Evolutionary conservation across 2,888 invertebrate genomes (phyloP).

Genomic region (Lottia scabra): DNA sequence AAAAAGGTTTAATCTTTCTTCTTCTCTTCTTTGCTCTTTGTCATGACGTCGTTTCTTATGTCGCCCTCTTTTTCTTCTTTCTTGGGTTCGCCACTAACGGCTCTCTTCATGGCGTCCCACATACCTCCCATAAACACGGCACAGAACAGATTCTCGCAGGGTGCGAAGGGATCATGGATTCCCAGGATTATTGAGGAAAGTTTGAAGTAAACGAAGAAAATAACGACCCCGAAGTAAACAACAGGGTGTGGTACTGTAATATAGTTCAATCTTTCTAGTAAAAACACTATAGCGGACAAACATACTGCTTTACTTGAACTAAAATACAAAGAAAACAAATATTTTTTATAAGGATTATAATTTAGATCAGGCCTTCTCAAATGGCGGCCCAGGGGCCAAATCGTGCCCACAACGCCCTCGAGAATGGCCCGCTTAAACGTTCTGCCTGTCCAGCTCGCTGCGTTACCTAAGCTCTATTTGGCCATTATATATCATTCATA

Average conservation of each 20-base stretch:
- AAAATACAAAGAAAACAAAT: constrained; percentile 69
- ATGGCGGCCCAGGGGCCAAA: no score
- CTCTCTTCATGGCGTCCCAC: constrained; percentile 95
- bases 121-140: constrained; percentile 91
- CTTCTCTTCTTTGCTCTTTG: constrained; percentile 60
- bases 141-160: constrained; percentile 98
- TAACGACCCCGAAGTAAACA: constrained; percentile 96
- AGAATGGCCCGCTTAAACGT: no score
- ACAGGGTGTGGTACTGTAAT: constrained; percentile 97
- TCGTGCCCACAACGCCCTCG: no score
- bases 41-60: constrained; percentile 44
- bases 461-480: no score
- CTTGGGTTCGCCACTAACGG: constrained; percentile 75
- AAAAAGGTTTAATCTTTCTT: constrained; percentile 51
- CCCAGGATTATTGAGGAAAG: constrained; percentile 94
- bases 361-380: no score
- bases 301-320: constrained; percentile 97
- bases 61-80: constrained; percentile 49
- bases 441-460: no score
- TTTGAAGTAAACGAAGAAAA: constrained; percentile 97
- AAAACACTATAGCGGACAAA: constrained; percentile 94
- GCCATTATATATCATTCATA: no score
- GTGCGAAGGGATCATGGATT: constrained; percentile 98
- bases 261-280: constrained; percentile 94
- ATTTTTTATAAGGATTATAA: no score